Evolutionary conservation across 2,113 vertebrate species (phyloP).

Genomic region (Hiodon alosoides): DNA sequence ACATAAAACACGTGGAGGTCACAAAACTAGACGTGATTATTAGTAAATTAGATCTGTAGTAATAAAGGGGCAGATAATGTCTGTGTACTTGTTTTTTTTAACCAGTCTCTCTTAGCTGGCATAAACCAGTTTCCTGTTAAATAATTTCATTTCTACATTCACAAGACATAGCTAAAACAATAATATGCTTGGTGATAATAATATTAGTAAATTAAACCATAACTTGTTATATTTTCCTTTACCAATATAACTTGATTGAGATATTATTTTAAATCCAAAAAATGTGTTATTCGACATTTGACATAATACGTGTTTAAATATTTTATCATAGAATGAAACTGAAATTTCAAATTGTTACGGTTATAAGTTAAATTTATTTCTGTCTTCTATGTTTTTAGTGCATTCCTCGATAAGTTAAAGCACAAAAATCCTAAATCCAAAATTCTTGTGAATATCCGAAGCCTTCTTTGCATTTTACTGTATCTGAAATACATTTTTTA

Average conservation of each 20-base stretch:
- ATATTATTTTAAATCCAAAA: no score
- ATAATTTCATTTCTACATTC: conserved; percentile 18
- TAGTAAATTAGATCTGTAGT: neutral
- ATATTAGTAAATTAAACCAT: neutral
- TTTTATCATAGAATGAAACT: no score
- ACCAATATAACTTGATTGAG: no score
- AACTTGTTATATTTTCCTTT: no score
- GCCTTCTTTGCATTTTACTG: no score
- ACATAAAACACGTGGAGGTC: neutral
- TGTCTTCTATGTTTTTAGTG: no score
- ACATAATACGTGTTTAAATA: neutral
- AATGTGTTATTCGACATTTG: neutral
- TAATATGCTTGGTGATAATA: conserved; percentile 10
- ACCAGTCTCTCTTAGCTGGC: conserved; percentile 4
- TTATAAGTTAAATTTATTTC: no score
- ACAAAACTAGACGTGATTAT: neutral
- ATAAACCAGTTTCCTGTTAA: conserved; percentile 21
- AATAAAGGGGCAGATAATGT: conserved; percentile 19
- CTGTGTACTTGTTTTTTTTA: conserved; percentile 25
- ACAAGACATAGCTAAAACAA: neutral
- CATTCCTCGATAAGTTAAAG: no score
- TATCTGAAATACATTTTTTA: no score
- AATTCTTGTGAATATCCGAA: no score
- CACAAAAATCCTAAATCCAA: no score
- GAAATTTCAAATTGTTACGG: no score